A percentile compares a stretch with the other conserved stretches of the same genome.
phyloP scores from a whole-genome alignment of 2,113 vertebrate species.

The Platanista minor region DNA sequence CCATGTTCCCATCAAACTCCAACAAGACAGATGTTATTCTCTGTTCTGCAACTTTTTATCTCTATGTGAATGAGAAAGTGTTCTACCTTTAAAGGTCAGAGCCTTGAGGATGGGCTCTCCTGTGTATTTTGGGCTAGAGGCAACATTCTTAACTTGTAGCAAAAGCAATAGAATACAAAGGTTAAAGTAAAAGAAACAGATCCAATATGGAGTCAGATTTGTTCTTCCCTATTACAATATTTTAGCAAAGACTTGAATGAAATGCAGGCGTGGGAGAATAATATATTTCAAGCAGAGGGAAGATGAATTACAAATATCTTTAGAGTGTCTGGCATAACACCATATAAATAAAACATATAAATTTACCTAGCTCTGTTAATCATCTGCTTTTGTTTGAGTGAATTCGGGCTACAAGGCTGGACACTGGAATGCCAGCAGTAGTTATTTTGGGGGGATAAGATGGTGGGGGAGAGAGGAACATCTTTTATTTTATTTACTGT shows the following conservation, averaged over 20 bases:
- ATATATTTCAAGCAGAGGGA: neutral
- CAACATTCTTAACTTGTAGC: neutral
- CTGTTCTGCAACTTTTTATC: neutral
- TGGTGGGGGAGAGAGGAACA: neutral
- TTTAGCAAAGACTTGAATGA: neutral
- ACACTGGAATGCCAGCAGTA: neutral
- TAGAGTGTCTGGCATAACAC: fast-evolving
- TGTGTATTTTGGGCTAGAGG: neutral
- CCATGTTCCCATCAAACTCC: neutral
- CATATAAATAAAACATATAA: neutral
- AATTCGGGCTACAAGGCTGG: neutral
- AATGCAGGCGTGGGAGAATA: neutral
- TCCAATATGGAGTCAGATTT: neutral
- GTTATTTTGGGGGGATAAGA: too few relatives aligned
- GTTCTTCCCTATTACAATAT: neutral
- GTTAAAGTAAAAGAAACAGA: neutral
- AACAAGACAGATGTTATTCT: neutral
- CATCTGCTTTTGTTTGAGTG: too few relatives aligned
- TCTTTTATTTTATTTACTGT: neutral
- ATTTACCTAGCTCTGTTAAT: neutral
- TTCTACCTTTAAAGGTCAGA: too few relatives aligned
- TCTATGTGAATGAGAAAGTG: too few relatives aligned
- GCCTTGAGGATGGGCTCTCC: neutral
- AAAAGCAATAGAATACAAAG: neutral
- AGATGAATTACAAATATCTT: too few relatives aligned